A percentile compares a stretch with the other conserved stretches of the same genome.
phyloP scores from a whole-genome alignment of 1,140 invertebrate species.

The Brachionus calyciflorus region DNA sequence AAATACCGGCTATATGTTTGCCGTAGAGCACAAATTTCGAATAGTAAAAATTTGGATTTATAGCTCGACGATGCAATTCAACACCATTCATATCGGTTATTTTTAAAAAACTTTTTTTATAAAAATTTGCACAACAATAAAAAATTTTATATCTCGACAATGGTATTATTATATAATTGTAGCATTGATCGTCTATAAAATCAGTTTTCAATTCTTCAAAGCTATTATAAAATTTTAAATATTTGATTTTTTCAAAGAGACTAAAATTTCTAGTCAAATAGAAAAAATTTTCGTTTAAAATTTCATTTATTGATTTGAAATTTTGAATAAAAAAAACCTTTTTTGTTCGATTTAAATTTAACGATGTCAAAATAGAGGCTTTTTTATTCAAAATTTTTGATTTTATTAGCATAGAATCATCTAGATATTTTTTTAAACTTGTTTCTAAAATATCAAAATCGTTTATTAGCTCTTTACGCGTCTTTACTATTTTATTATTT shows the following conservation, averaged over 20 bases:
- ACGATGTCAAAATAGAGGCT: not conserved
- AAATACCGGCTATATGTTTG: constrained; percentile 21
- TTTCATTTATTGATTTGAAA: constrained; percentile 5
- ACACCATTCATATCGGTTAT: not conserved
- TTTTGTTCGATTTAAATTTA: not conserved
- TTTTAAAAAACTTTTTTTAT: constrained; percentile 44
- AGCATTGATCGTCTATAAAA: constrained; percentile 2
- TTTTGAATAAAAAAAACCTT: not conserved
- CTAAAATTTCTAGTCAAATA: not conserved
- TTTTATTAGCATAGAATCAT: not conserved
- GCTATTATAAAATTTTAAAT: constrained; percentile 12
- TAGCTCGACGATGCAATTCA: not conserved
- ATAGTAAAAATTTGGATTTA: constrained; percentile 26
- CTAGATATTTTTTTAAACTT: too few species aligned
- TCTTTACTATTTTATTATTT: too few species aligned
- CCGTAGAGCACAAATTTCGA: constrained; percentile 1
- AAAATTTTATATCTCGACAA: constrained; percentile 29
- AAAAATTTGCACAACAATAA: constrained; percentile 30
- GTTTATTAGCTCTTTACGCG: too few species aligned
- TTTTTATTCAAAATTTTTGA: constrained; percentile 8
- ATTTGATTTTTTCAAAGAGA: constrained; percentile 9
- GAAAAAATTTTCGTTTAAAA: constrained; percentile 19
- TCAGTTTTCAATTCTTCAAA: constrained; percentile 11
- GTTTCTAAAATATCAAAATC: too few species aligned
- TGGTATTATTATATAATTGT: constrained; percentile 26